phyloP scores from a whole-genome alignment of 2,888 invertebrate species.

The Drosophila paracracens region DNA sequence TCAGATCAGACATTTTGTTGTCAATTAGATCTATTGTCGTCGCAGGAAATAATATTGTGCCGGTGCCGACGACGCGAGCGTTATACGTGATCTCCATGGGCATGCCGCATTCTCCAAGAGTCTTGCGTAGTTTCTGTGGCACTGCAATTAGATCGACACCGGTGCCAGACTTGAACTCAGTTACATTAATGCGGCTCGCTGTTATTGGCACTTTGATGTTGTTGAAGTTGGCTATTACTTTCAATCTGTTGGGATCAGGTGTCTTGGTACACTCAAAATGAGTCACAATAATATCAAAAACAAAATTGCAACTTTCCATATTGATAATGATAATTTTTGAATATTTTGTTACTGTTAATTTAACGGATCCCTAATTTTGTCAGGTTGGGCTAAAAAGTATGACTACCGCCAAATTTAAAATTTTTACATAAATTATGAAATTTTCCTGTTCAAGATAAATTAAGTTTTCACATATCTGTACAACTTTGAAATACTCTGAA shows the following conservation, averaged over 20 bases:
- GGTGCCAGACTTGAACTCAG: constrained; percentile 73
- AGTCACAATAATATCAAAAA: constrained; percentile 73
- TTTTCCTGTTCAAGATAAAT: background rate
- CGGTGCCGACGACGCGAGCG: constrained; percentile 58
- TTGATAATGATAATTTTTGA: background rate
- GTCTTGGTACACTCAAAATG: constrained; percentile 54
- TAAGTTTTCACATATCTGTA: background rate
- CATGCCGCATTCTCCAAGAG: constrained; percentile 67
- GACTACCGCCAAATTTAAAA: constrained; percentile 4
- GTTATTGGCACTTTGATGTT: constrained; percentile 53
- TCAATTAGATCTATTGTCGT: constrained; percentile 57
- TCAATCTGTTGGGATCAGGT: constrained; percentile 47
- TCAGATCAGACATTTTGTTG: constrained; percentile 55
- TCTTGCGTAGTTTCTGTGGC: constrained; percentile 56
- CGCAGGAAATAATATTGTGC: constrained; percentile 60
- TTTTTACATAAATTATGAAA: constrained; percentile 4
- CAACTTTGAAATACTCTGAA: background rate
- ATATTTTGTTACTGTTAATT: background rate
- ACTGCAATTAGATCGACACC: constrained; percentile 56
- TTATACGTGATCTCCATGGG: constrained; percentile 60
- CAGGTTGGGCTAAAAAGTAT: background rate
- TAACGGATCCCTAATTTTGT: constrained; percentile 7
- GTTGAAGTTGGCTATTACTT: constrained; percentile 63
- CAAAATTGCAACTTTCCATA: constrained; percentile 44
- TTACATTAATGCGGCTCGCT: constrained; percentile 74